These are phyloP conservation scores for Craniophora ligustri DNA, from an alignment of 2,888 invertebrate genomes.

Conservation along the genomic window DNA sequence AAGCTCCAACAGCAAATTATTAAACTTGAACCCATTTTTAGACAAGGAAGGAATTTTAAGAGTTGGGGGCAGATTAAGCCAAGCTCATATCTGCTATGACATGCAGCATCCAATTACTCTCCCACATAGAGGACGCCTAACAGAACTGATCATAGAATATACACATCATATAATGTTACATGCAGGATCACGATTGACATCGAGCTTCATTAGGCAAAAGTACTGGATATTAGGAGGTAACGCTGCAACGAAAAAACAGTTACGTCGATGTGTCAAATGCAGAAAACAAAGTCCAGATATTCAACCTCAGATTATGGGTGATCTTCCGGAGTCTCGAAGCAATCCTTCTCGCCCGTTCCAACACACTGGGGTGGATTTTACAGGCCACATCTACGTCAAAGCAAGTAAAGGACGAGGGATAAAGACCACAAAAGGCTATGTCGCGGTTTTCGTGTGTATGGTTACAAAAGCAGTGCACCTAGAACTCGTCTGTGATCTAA, in stretches of 20 bases:
- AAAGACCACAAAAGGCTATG: conserved; percentile 38
- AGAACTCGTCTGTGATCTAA: conserved; percentile 54
- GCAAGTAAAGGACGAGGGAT: conserved; percentile 37
- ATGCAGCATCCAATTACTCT: conserved; percentile 25
- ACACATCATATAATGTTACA: conserved; percentile 19
- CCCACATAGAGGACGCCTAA: conserved; percentile 12
- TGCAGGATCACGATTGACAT: conserved; percentile 19
- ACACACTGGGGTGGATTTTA: conserved; percentile 24
- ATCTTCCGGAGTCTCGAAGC: conserved; percentile 15
- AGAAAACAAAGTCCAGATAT: conserved; percentile 6
- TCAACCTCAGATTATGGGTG: conserved; percentile 23
- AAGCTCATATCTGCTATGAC: conserved; percentile 11
- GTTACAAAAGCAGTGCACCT: conserved; percentile 54
- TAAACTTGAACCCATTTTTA: conserved; percentile 31
- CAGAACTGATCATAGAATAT: conserved; percentile 24
- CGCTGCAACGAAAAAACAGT: conserved; percentile 15
- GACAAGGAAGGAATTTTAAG: conserved; percentile 29
- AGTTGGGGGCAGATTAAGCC: conserved; percentile 23
- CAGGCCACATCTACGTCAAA: conserved; percentile 23
- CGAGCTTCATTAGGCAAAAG: conserved; percentile 14
- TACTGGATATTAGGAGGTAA: conserved; percentile 35
- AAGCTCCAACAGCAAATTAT: conserved; percentile 21
- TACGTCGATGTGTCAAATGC: conserved; percentile 20
- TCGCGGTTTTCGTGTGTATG: conserved; percentile 44
- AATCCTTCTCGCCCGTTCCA: conserved; percentile 17